Evolutionary conservation across 1,140 invertebrate genomes (phyloP).

Genomic region (Neodiprion virginianus): DNA sequence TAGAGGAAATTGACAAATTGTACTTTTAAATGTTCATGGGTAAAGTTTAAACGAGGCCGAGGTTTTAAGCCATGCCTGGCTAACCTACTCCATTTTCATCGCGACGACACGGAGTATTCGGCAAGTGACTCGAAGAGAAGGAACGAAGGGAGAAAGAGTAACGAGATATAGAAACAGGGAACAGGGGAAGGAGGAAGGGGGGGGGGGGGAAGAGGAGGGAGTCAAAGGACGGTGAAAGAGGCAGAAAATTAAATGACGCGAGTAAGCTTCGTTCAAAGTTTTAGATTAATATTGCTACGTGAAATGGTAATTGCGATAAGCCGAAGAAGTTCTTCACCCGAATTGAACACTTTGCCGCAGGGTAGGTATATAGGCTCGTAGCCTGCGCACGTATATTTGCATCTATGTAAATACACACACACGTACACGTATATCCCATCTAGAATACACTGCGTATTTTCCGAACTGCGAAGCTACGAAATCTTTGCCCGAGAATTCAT

Average conservation of each 20-base stretch:
- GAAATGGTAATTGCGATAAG: slow-evolving; percentile 33
- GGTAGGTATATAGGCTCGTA: neutral
- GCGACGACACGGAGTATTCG: too few relatives aligned
- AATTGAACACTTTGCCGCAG: neutral
- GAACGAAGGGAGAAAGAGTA: too few relatives aligned
- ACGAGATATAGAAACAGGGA: too few relatives aligned
- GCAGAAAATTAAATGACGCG: slow-evolving; percentile 30
- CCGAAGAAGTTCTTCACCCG: neutral
- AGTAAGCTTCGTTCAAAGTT: slow-evolving; percentile 27
- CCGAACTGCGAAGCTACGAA: neutral
- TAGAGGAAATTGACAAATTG: slow-evolving; percentile 18
- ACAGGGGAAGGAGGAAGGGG: too few relatives aligned
- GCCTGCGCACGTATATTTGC: neutral
- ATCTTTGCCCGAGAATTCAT: neutral
- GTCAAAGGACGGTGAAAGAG: slow-evolving; percentile 1
- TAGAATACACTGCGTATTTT: too few relatives aligned
- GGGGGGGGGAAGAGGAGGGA: too few relatives aligned
- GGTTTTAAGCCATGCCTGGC: neutral
- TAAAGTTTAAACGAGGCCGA: neutral
- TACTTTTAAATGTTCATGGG: slow-evolving; percentile 13
- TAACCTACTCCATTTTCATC: too few relatives aligned
- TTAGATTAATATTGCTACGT: slow-evolving; percentile 33
- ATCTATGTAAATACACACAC: too few relatives aligned
- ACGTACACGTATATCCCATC: too few relatives aligned
- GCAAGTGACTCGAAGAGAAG: too few relatives aligned